phyloP scores from a whole-genome alignment of 2,888 invertebrate species.

The Adineta ricciae region DNA sequence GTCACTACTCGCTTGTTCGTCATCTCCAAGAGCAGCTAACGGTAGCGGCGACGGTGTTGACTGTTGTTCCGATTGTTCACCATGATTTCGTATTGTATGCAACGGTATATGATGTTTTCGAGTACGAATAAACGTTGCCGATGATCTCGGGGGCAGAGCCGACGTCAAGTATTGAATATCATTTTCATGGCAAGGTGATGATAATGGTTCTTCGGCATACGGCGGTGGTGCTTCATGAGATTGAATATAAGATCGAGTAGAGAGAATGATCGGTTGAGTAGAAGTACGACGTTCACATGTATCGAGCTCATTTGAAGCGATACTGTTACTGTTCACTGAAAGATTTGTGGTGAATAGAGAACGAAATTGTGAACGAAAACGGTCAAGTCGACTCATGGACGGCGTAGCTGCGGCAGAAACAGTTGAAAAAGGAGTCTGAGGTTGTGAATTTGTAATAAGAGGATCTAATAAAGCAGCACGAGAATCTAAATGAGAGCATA shows the following conservation, averaged over 20 bases:
- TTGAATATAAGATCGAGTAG: background rate
- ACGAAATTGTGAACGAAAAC: slow-evolving; percentile 1
- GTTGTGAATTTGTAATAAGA: no score
- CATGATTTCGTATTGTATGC: background rate
- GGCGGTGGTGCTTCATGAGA: background rate
- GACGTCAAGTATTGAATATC: background rate
- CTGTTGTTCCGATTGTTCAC: background rate
- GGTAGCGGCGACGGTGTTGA: background rate
- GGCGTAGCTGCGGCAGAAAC: background rate
- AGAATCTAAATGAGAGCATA: background rate
- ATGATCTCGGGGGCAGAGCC: background rate
- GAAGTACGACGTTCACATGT: background rate
- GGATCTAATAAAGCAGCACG: background rate
- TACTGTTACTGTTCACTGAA: background rate
- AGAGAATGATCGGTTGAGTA: background rate
- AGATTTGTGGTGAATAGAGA: background rate
- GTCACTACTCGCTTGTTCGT: background rate
- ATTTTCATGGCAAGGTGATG: background rate
- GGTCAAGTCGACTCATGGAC: background rate
- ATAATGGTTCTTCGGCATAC: background rate
- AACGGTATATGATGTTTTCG: background rate
- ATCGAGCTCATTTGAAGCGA: background rate
- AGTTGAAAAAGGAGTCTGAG: no score
- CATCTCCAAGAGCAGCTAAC: background rate
- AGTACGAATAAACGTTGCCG: background rate